Conservation (phyloP, 2,888 invertebrate genomes). For the Agapostemon virescens region DNA sequence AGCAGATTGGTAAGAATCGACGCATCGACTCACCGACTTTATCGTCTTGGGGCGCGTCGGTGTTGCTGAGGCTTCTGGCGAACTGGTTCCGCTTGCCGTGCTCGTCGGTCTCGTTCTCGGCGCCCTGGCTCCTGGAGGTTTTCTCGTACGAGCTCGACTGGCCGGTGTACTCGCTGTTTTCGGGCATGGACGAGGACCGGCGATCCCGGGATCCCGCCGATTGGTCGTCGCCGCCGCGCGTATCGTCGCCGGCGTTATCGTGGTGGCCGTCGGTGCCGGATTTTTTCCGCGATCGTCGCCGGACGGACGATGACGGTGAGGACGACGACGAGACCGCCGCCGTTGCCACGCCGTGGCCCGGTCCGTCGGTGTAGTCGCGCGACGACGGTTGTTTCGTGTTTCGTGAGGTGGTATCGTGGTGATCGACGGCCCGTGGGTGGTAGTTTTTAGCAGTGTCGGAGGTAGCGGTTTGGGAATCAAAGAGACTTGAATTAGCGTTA, state of each 20-base stretch:
- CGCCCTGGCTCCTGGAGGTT: constrained; percentile 70
- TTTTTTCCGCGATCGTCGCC: constrained; percentile 68
- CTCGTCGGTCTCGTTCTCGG: constrained; percentile 78
- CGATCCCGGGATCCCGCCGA: constrained; percentile 68
- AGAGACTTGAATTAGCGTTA: constrained; percentile 81
- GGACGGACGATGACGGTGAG: constrained; percentile 59
- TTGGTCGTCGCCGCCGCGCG: constrained; percentile 63
- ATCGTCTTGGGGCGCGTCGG: constrained; percentile 91
- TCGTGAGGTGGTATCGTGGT: constrained; percentile 71
- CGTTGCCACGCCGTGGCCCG: constrained; percentile 17
- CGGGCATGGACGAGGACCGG: constrained; percentile 79
- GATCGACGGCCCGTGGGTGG: constrained; percentile 78
- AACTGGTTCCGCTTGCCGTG: constrained; percentile 84
- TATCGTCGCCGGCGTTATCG: constrained; percentile 48
- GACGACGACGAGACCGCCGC: constrained; percentile 61
- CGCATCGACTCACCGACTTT: constrained; percentile 85
- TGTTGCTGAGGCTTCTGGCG: constrained; percentile 90
- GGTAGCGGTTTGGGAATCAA: constrained; percentile 81
- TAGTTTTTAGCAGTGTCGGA: constrained; percentile 80
- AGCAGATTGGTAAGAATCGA: background rate
- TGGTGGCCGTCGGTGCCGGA: constrained; percentile 51
- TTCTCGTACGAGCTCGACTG: constrained; percentile 79
- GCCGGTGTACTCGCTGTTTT: constrained; percentile 79
- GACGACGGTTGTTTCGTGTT: constrained; percentile 67
- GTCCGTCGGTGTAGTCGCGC: constrained; percentile 57